Conservation (phyloP, 2,797 vertebrate genomes). For the Vespertilio murinus region DNA sequence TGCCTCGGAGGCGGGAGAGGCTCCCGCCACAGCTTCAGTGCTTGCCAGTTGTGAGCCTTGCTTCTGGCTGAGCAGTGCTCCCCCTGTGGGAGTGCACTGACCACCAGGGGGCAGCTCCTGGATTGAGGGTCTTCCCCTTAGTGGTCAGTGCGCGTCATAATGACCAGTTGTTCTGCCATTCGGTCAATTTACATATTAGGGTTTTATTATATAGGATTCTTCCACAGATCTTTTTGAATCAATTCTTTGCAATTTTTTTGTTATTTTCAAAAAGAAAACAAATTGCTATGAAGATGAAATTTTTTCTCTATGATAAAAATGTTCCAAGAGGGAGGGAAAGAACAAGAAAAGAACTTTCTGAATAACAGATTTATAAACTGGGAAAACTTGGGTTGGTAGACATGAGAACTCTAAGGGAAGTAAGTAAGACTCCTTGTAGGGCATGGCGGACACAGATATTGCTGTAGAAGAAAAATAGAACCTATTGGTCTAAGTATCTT, state of each 20-base stretch:
- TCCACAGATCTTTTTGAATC: neutral
- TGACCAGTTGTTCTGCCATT: no score
- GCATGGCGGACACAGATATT: neutral
- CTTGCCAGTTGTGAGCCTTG: no score
- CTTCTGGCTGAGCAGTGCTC: no score
- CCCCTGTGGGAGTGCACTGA: no score
- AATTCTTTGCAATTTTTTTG: constrained; percentile 7
- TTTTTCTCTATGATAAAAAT: constrained; percentile 48
- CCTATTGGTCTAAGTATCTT: neutral
- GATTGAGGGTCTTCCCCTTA: no score
- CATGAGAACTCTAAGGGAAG: neutral
- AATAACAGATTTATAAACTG: neutral
- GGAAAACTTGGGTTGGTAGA: neutral
- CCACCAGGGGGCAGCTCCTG: no score
- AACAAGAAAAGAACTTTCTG: neutral
- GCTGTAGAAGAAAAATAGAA: neutral
- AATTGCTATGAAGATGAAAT: neutral
- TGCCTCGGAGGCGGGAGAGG: no score
- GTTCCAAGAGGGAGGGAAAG: neutral
- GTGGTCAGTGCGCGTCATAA: no score
- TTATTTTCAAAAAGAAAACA: neutral
- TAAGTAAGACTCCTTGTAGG: neutral
- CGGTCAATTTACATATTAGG: no score
- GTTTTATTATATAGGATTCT: neutral
- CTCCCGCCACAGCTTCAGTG: no score